Conservation (phyloP, 64 coral and sea anemone genomes). For the Porites lutea region DNA sequence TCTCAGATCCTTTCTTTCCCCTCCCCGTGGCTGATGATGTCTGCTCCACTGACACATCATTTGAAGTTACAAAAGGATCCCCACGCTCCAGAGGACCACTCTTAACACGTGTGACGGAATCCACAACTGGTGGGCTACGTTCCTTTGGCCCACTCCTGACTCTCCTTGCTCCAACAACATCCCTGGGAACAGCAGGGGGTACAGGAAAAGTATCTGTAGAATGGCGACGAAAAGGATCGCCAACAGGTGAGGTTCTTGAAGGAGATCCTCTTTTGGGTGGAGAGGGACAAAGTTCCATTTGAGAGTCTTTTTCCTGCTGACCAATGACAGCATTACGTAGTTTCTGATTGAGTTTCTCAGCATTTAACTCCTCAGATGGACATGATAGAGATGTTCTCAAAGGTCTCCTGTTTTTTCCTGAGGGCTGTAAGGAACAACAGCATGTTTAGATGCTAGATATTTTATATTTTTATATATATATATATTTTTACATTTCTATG, state of each 20-base stretch:
- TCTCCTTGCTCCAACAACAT: slow-evolving; percentile 56
- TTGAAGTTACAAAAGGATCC: neutral
- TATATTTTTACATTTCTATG: too few species aligned
- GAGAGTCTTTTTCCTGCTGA: slow-evolving; percentile 6
- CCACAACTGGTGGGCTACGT: slow-evolving; percentile 53
- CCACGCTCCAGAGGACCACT: slow-evolving; percentile 33
- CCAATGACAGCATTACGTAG: neutral
- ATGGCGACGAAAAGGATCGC: slow-evolving; percentile 33
- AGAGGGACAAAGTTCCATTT: slow-evolving; percentile 66
- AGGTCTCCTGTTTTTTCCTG: slow-evolving; percentile 56
- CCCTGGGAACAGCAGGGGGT: slow-evolving; percentile 65
- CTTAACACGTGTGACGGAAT: slow-evolving; percentile 41
- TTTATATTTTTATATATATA: too few species aligned
- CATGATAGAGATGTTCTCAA: slow-evolving; percentile 33
- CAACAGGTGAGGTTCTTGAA: slow-evolving; percentile 38
- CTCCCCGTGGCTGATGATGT: slow-evolving; percentile 26
- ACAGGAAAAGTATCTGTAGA: slow-evolving; percentile 66
- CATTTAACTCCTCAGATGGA: slow-evolving; percentile 32
- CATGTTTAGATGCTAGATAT: too few species aligned
- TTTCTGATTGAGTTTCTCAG: slow-evolving; percentile 42
- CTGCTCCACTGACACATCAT: neutral
- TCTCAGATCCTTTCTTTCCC: slow-evolving; percentile 56
- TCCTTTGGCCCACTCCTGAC: slow-evolving; percentile 95
- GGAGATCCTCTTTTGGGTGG: slow-evolving; percentile 75
- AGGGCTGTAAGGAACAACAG: neutral